These are phyloP conservation scores for Piezodorus guildinii DNA, from an alignment of 1,140 invertebrate genomes.

Conservation along the genomic window DNA sequence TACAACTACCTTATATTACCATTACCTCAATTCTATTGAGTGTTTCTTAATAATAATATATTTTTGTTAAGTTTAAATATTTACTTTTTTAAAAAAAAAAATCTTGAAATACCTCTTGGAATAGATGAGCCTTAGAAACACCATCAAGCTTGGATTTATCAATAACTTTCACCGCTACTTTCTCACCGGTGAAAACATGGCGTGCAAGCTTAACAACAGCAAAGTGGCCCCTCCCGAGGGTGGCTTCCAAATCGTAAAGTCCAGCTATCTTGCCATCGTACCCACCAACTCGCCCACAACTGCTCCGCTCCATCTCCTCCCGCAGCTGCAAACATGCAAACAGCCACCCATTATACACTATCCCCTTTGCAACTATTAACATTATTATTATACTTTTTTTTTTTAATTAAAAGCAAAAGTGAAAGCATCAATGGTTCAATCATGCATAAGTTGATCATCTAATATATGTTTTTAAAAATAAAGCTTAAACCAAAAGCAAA, in stretches of 20 bases:
- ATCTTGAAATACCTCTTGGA: conserved; percentile 69
- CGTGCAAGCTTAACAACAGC: conserved; percentile 96
- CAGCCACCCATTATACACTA: too few species aligned
- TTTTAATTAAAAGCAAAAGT: too few species aligned
- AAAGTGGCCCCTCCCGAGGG: conserved; percentile 89
- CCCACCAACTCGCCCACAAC: conserved; percentile 24
- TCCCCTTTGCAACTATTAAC: too few species aligned
- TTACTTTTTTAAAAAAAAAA: neutral
- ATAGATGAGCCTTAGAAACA: conserved; percentile 89
- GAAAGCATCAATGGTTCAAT: too few species aligned
- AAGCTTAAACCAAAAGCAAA: too few species aligned
- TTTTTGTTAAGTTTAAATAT: too few species aligned
- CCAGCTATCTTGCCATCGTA: conserved; percentile 91
- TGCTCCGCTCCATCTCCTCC: conserved; percentile 16
- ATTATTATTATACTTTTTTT: too few species aligned
- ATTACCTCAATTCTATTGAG: neutral
- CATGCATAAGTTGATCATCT: too few species aligned
- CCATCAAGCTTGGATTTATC: conserved; percentile 97
- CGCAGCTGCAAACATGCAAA: neutral
- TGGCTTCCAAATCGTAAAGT: conserved; percentile 91
- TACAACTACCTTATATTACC: too few species aligned
- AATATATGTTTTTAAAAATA: too few species aligned
- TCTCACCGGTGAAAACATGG: conserved; percentile 99
- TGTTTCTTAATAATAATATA: neutral
- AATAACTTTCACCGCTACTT: conserved; percentile 91